Base-by-base conservation (phyloP, 2,797 vertebrate genomes). In the Heterohyrax brucei region DNA sequence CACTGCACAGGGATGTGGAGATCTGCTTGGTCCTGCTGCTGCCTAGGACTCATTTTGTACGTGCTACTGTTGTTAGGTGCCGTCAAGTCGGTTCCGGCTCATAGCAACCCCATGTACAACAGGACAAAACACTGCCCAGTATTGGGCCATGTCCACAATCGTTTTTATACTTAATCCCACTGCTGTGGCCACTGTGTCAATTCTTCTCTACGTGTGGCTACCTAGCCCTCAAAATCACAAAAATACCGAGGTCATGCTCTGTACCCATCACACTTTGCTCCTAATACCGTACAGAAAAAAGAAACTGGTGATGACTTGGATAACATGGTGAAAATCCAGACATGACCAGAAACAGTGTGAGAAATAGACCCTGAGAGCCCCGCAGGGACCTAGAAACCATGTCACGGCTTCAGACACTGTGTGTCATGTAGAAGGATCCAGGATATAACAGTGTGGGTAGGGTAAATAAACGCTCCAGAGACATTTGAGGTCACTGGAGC, bases 381-480 rank as follows among this genome's bases (percentile, higher is more conserved):
- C 73, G 0, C 24, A 79, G 86, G 13, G 33, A 76, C 33, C 33
- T 1, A 5, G 53, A n/a, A 10, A 30, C 10, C 26, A 44, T 76
- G 77, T 75, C 50, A 62, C 0, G 0, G 12, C n/a, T 80, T 50
- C 77, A 70, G n/a, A 70, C 18, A 61, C 19, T 61, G 18, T 22
- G 21, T 21, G 59, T 61, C 18, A 61, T 61, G 59, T 61, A 19
- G 6, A 68, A 68, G 76, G 30, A 30, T 18, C 4, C 16, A 0
- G n/a, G 19, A 77, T 1, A 0, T 0, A 6, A 44, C 3, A 64
- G 19, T 3, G 1, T 19, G 10, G 2, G 4, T 7, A 14, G 7
- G 4, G 2, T 3, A 28, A 18, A 19, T 3, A 28, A 21, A 19
- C 33, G 16, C 30, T 30, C 83, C n/a, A 10, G 4, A 26, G n/a